Percentiles rank a stretch among this genome's conserved stretches.
These are phyloP conservation scores for Archilochus colubris DNA, from an alignment of 2,113 vertebrate species.

Conservation along the genomic window DNA sequence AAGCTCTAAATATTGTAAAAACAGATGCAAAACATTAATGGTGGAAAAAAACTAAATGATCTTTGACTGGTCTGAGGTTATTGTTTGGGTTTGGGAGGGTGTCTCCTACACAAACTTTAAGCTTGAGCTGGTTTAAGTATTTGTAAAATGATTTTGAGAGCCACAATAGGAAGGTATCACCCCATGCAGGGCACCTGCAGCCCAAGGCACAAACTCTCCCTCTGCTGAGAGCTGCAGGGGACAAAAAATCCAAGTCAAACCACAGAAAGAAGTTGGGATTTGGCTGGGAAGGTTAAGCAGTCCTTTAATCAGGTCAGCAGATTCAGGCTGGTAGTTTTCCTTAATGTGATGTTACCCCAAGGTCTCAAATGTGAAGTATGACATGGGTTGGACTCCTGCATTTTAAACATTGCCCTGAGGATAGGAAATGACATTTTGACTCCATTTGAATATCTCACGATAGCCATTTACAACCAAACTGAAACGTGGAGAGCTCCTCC, in stretches of 20 bases:
- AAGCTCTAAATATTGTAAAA: not conserved
- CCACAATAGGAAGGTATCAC: not conserved
- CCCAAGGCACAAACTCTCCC: not conserved
- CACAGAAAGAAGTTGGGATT: not conserved
- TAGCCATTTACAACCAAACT: not conserved
- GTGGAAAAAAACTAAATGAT: not conserved
- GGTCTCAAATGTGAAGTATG: not conserved
- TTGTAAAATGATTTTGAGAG: not conserved
- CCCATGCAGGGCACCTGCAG: fast-evolving
- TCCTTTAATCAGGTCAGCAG: not conserved
- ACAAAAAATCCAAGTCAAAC: not conserved
- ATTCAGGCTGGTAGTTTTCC: not conserved
- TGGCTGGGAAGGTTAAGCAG: not conserved
- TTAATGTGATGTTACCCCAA: not conserved
- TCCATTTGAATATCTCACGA: not conserved
- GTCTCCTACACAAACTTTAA: not conserved
- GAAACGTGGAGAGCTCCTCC: not conserved
- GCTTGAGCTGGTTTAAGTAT: not conserved
- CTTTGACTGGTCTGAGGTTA: not conserved
- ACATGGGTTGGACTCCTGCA: not conserved
- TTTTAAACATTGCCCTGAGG: not conserved
- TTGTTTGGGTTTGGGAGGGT: not conserved
- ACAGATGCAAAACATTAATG: not conserved
- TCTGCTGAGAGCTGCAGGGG: not conserved
- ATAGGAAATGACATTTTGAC: not conserved